These are phyloP conservation scores for Quadroppia sp. DNA, from an alignment of 2,888 invertebrate genomes.

Conservation along the genomic window DNA sequence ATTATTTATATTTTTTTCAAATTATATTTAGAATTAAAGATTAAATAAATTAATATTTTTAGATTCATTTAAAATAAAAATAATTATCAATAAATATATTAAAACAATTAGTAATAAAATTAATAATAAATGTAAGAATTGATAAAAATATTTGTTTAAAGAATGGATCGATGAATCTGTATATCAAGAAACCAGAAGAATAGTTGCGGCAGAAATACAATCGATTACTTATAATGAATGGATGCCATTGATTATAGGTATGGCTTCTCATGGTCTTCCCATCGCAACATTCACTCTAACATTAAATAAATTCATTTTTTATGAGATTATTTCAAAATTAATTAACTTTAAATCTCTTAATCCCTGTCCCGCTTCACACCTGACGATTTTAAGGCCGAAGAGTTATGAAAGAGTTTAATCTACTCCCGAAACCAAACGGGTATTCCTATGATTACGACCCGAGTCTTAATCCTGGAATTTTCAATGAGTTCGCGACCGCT, in stretches of 20 bases:
- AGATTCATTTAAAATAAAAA: too few species aligned
- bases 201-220: conserved; percentile 47
- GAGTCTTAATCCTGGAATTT: conserved; percentile 66
- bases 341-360: too few species aligned
- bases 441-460: conserved; percentile 62
- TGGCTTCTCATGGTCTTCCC: background rate
- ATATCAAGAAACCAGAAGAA: conserved; percentile 47
- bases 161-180: conserved; percentile 47
- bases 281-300: background rate
- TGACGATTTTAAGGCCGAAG: conserved; percentile 47
- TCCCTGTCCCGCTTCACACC: too few species aligned
- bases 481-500: conserved; percentile 75
- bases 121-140: too few species aligned
- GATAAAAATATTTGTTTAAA: too few species aligned
- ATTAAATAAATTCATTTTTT: background rate
- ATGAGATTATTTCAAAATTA: too few species aligned
- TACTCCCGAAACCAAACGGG: conserved; percentile 54
- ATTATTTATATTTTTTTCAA: background rate
- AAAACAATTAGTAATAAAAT: too few species aligned
- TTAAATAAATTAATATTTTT: too few species aligned
- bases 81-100: too few species aligned
- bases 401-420: conserved; percentile 61
- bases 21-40: too few species aligned
- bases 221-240: conserved; percentile 48
- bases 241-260: conserved; percentile 46